Evolutionary conservation across 2,797 vertebrate genomes (phyloP).

Genomic region (Sebastes trivittatus): DNA sequence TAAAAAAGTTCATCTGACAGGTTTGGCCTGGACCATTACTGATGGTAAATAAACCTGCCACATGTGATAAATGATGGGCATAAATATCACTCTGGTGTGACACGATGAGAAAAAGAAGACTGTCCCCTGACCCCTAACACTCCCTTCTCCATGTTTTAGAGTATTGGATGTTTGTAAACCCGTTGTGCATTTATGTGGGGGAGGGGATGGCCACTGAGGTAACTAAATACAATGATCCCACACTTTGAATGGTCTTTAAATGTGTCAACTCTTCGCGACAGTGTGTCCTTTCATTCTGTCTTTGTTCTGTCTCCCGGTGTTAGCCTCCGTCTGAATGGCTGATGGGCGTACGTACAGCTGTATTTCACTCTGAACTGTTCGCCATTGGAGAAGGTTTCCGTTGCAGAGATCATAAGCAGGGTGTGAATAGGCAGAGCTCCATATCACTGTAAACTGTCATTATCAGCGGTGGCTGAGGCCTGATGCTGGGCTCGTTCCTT

Average conservation of each 20-base stretch:
- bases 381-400: not conserved
- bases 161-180: slow-evolving; percentile 24
- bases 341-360: not conserved
- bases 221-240: slow-evolving; percentile 12
- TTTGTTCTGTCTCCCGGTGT: not conserved
- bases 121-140: not conserved
- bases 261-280: not conserved
- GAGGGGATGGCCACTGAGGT: slow-evolving; percentile 12
- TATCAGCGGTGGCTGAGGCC: slow-evolving; percentile 17
- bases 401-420: not conserved
- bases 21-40: not conserved
- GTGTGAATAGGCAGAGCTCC: not conserved
- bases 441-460: slow-evolving; percentile 52
- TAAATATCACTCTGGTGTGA: not conserved
- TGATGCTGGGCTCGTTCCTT: slow-evolving; percentile 69
- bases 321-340: not conserved
- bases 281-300: not conserved
- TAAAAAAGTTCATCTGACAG: not conserved
- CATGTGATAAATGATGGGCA: not conserved
- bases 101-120: not conserved
- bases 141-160: slow-evolving; percentile 17
- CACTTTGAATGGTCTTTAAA: not conserved
- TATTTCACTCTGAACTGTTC: not conserved
- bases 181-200: not conserved
- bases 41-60: not conserved